Base-by-base conservation (phyloP, 2,888 invertebrate species). In the Tachina lurida region DNA sequence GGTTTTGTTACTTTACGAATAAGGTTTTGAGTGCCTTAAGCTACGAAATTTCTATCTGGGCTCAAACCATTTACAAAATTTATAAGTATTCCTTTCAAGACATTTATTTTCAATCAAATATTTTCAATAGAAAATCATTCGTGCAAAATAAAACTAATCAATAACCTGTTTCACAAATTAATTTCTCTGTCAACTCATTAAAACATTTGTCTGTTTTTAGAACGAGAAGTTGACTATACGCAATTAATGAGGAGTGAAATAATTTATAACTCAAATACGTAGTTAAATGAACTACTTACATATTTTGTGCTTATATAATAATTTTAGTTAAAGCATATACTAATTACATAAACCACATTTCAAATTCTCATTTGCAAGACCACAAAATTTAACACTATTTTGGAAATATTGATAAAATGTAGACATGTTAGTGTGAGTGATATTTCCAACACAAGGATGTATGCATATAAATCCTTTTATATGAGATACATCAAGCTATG, bases 301-400 rank as follows among this genome's bases (percentile, higher is more conserved):
- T 31, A 31, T 31, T 31, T 47, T 68, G 3, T 60, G 17, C 58
- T 63, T 63, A 47, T 76, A 63, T 76, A 70, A 49, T 49, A 75
- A 76, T 70, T 70, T 19, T 41, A 63, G n/a, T 49, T 31, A 43
- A 63, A 65, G 65, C 41, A 22, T 77, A 41, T 77, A 76, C 52
- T 84, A 84, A 84, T 84, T 84, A 74, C 78, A 74, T 56, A 70
- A 74, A 84, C 84, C 84, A 79, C 84, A 84, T 70, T 84, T 70
- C 41, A 70, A 63, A 79, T 84, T 75, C 47, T 74, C 74, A 63
- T 31, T n/a, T 84, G 77, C 39, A 58, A 79, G 56, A 63, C 84
- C 78, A 70, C 84, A 79, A 56, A 54, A 84, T 75, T 70, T 79
- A 17, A 74, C 41, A 73, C 70, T 10, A 70, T 70, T 78, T 84